Base-by-base conservation (phyloP, 92 coral and sea anemone genomes). In the Virgularia gustaviana region DNA sequence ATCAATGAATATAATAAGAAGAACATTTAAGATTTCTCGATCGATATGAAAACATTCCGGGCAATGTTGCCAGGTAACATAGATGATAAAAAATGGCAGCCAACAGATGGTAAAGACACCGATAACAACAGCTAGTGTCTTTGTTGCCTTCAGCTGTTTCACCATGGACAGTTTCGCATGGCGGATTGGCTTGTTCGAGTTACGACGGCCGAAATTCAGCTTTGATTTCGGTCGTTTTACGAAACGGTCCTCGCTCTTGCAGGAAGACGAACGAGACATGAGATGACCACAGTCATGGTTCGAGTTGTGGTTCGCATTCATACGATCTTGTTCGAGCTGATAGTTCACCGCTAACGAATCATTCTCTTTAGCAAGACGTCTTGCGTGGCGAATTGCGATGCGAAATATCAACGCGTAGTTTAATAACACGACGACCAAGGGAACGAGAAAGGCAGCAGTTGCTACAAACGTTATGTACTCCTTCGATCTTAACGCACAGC, bases 71-170 rank as follows among this genome's bases (percentile, higher is more conserved):
- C 76, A 85, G 6, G 89, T 86, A 45, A 94, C 61, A 49, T 70
- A 94, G 62, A 94, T 94, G 38, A 89, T 95, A 39, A 94, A 94
- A 36, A 94, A 94, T 0, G 99, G 99, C 29, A 89, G 82, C 99
- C 99, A 94, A 13, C 92, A 94, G 4, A 94, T 20, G 32, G 81
- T 81, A 25, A 94, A 94, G 23, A 94, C 91, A 0, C 99, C 99
- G 6, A 94, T 88, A 0, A 94, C 99, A 34, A 94, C 78, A 10
- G 96, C 99, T 31, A 94, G 63, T 8, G 99, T 94, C 54, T 94
- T 94, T 23, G 99, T 94, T 1, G 99, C 99, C 77, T 94, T 94
- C 6, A 94, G 81, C 63, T 94, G 99, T 41, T 87, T 86, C 74
- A 94, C 36, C 1, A 66, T 13, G 30, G 72, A 13, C 29, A 59